Evolutionary conservation across 2,113 vertebrate genomes (phyloP), one percentile per base, ranked within the genome.

Genomic region (Indicator maculatus): DNA sequence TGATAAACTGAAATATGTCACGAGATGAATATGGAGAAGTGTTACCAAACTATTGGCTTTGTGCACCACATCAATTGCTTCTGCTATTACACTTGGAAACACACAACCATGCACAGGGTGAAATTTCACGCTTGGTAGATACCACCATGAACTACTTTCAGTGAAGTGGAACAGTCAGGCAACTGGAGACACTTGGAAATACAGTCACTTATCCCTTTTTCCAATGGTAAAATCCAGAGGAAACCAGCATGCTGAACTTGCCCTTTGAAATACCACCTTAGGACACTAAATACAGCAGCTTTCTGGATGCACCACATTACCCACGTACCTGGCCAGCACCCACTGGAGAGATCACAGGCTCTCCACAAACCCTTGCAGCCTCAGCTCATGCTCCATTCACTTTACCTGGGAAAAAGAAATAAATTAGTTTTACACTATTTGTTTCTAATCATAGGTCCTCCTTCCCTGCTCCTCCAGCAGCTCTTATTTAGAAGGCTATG

Each of bases 371-470:
- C 19, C 23, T 2, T 2, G 5, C n/a, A 28, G 41, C 12, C 33
- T 59, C 36, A 59, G 5, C 36, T 71, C 0, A 0, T 16, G 26
- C 39, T 61, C 39, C 15, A 16, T 16, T 53, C 2, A 2, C 12
- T 45, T 50, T 16, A 47, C 20, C 19, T 33, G 5, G 11, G 8
- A 8, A 33, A 80, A 38, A 30, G 19, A 60, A 67, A 39, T 47
- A 20, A 19, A 28, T 5, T 24, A 2, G 5, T 6, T 78, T 59
- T 28, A 8, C 18, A 31, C 14, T 39, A 2, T 5, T 30, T 61
- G 60, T 10, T 26, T 67, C 30, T 41, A 26, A 28, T 59, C 2
- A 2, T 3, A 45, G 45, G 28, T 38, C 15, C 45, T 18, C 21
- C 7, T 15, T 36, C 26, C 18, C 36, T 45, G 53, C 8, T 16